Base-by-base conservation (phyloP, 2,797 vertebrate genomes). In the Pterois miles region DNA sequence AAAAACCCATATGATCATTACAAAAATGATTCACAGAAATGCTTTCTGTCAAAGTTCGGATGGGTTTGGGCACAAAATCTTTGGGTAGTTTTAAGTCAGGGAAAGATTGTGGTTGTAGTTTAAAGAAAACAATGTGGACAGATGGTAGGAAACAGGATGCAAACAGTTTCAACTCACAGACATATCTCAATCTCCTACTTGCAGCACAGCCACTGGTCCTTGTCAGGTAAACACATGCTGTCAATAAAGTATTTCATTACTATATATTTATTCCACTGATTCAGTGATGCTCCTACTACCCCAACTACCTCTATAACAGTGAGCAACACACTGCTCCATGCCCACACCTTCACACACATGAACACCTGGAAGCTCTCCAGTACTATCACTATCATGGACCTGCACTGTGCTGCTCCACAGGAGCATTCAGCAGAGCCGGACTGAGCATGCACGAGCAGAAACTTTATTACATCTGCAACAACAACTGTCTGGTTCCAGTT, bases 321-420 rank as follows among this genome's bases (percentile, higher is more conserved):
- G 52, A 54, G 69, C 46, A 23, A 43, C 12, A 12, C 27, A 2
- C 27, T 52, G 12, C 43, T 63, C 12, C 8, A 1, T 38, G 16
- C 10, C n/a, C n/a, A 46, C 57, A 68, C 57, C n/a, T 43, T 58
- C 27, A 65, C 46, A 38, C 50, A 50, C 38, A 62, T 23, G 7
- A 63, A 76, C 67, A 78, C 82, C 71, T 75, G 67, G 66, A 76
- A 68, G 60, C 67, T 81, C 71, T 76, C 68, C 31, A 57, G 64
- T 33, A 62, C 16, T 25, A 71, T 84, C 62, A 64, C 69, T 29
- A 13, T 84, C 43, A 76, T 43, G 34, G 36, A n/a, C 14, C n/a
- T 1, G 7, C 46, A 46, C n/a, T 18, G 25, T 29, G 64, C 33
- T 38, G 46, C 79, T 79, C 65, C 58, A 71, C 43, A 3, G 38